Evolutionary conservation across 2,888 invertebrate species (phyloP), one percentile per base, ranked within the genome.

Genomic region (Eristalis pertinax): DNA sequence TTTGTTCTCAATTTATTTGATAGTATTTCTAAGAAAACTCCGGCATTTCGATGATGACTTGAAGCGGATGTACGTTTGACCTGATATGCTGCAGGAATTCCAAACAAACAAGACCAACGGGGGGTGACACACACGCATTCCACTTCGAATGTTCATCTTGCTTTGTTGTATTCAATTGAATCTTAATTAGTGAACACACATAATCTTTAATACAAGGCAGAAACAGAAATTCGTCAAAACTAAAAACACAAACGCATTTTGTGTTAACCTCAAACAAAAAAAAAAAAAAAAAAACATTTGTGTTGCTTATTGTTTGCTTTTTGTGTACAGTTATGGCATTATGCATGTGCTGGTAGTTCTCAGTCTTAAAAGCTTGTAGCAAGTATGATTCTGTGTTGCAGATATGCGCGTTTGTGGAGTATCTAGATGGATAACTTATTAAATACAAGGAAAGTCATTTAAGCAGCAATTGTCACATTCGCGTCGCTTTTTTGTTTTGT

Each of bases 311-410:
- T 68, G 50, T 77, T 73, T 50, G 10, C 63, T 63, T 62, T 63
- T 67, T 75, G 24, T 60, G 60, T 60, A 26, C 67, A 65, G 13
- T 83, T 83, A 86, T 83, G 86, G 86, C 83, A 63, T 63, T n/a
- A 38, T 29, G 29, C 58, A 65, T 76, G 76, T 84, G 78, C 76
- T 84, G 76, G 65, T 70, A 79, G 64, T 50, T 76, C 15, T 84
- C 87, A 84, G 84, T 87, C 87, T 84, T 87, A 67, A 76, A 84
- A 84, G 75, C 79, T 84, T 76, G 79, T 41, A 87, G 87, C 85
- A 72, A 82, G 41, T 70, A 74, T 32, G 50, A 38, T 67, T 75
- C 50, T 58, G 82, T 74, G 74, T 74, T 75, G 65, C 68, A 82
- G 58, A 82, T 60, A 60, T 62, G 65, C 26, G 65, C 19, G 19